These are phyloP conservation scores for Anoplius nigerrimus DNA, from an alignment of 2,888 invertebrate species.

Conservation along the genomic window DNA sequence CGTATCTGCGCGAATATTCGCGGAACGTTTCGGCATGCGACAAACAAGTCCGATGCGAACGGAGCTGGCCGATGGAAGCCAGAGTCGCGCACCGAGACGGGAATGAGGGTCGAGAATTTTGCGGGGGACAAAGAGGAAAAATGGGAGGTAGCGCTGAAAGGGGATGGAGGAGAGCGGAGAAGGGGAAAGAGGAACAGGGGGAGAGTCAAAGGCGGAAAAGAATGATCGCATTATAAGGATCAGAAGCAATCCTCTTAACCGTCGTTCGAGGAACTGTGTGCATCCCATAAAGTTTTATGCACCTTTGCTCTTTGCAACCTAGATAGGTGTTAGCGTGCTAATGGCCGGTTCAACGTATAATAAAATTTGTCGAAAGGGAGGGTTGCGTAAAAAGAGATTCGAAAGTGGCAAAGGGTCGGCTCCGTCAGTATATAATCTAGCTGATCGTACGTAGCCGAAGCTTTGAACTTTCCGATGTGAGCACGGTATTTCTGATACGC, in stretches of 20 bases:
- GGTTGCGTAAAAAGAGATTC: no score
- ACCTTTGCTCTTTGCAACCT: slow-evolving; percentile 6
- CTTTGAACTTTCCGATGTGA: no score
- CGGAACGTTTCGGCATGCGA: slow-evolving; percentile 25
- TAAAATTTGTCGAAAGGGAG: slow-evolving; percentile 1
- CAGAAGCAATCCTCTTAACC: slow-evolving; percentile 29
- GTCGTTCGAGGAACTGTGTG: slow-evolving; percentile 4
- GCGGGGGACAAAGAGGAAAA: no score
- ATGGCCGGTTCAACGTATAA: slow-evolving; percentile 17
- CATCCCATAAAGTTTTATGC: slow-evolving; percentile 18
- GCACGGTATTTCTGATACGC: no score
- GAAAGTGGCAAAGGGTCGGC: no score
- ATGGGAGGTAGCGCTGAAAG: neutral
- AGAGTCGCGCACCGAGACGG: neutral
- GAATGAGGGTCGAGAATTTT: neutral
- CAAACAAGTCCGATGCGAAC: slow-evolving; percentile 32
- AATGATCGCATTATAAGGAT: slow-evolving; percentile 36
- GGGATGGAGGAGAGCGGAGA: neutral
- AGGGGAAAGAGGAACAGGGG: neutral
- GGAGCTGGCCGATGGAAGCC: slow-evolving; percentile 6
- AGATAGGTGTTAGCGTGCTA: slow-evolving; percentile 9
- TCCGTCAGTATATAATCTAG: no score
- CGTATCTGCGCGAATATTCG: slow-evolving; percentile 26
- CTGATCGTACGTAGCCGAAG: no score
- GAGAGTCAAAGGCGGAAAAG: slow-evolving; percentile 19